Evolutionary conservation across 2,113 vertebrate genomes (phyloP).

Genomic region (Corydoras maculifer): DNA sequence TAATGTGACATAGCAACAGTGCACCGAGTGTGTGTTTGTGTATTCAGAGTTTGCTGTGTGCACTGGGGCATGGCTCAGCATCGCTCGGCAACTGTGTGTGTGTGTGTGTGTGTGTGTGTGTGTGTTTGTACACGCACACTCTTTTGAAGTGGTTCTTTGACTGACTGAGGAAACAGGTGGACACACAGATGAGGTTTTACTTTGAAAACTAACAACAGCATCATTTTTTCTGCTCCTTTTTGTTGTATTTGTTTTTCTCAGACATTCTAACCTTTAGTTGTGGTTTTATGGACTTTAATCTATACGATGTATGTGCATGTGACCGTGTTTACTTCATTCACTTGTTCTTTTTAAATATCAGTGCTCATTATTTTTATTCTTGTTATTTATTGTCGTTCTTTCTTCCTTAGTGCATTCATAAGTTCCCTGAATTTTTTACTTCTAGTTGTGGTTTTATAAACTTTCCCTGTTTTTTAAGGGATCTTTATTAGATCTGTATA

Average conservation of each 20-base stretch:
- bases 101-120: slow-evolving; percentile 11
- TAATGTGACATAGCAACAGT: slow-evolving; percentile 26
- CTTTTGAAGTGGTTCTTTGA: slow-evolving; percentile 24
- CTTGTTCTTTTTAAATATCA: neutral
- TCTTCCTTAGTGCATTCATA: neutral
- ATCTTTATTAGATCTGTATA: too few relatives aligned
- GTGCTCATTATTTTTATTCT: neutral
- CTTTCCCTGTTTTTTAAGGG: too few relatives aligned
- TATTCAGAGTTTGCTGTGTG: slow-evolving; percentile 20
- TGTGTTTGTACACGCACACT: slow-evolving; percentile 12
- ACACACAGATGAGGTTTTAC: slow-evolving; percentile 18
- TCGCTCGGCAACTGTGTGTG: slow-evolving; percentile 10
- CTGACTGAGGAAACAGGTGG: slow-evolving; percentile 36
- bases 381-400: neutral
- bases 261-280: neutral
- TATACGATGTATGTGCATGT: neutral
- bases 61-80: slow-evolving; percentile 21
- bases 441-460: too few relatives aligned
- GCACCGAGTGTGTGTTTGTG: slow-evolving; percentile 25
- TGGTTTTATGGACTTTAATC: neutral
- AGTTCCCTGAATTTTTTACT: neutral
- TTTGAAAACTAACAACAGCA: slow-evolving; percentile 3
- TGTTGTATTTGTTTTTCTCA: neutral
- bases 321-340: neutral
- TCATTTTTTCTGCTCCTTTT: neutral